Base-by-base conservation (phyloP, 1,140 invertebrate species). In the Leguminivora glycinivorella region DNA sequence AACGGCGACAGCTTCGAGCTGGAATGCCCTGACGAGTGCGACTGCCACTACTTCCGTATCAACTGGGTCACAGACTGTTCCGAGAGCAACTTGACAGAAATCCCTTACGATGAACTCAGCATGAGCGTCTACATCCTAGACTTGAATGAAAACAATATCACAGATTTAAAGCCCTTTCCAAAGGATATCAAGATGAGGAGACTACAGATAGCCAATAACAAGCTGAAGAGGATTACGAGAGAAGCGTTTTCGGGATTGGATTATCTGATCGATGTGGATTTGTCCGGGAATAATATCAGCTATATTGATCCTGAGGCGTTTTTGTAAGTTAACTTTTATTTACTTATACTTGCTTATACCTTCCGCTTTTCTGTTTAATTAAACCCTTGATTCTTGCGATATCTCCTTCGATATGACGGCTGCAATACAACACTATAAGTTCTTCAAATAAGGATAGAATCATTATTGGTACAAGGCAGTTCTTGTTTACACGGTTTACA, bases 1-100 rank as follows among this genome's bases (percentile, higher is more conserved):
- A 94, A 95, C 78, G 93, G 94, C 58, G 94, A 95, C 70, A 85
- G 93, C 70, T 92, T 92, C 74, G 94, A 95, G 73, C 87, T 94
- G 75, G 94, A 95, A 75, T 95, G 95, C 77, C 95, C 95, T 0
- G 94, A 94, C 71, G 95, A 95, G 74, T 96, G 95, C 79, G 94
- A 95, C 80, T 95, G 95, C 80, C 94, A 95, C 90, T 95, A 95
- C 86, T 95, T 95, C 87, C 92, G 95, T 69, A 94, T 95, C 81
- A 95, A 95, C 85, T 95, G 94, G 95, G 95, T 96, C 71, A 95
- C 95, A 0, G 95, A 96, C 76, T 95, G 95, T 77, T 96, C 95
- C 0, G 94, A 95, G 78, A 95, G 94, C 83, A 95, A 95, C 83
- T 89, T 95, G n/a, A 95, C 95, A 1, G 92, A 92, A 67, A 93